Evolutionary conservation across 2,113 vertebrate genomes (phyloP), one percentile per base, ranked within the genome.

Genomic region (Scartelaos histophorus): DNA sequence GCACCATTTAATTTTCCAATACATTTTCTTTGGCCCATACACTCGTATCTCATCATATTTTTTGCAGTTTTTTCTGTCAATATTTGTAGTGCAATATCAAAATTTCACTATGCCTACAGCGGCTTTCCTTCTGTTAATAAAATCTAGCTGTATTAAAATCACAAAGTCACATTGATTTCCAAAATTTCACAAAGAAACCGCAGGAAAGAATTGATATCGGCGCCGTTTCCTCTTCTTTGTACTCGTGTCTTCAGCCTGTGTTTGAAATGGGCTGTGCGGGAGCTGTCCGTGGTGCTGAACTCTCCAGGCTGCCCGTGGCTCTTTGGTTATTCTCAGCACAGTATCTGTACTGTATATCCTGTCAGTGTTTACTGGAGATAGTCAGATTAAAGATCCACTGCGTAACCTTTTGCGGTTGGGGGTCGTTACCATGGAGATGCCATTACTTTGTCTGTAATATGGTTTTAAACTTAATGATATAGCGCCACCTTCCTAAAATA

Each of bases 271-370:
- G 15, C 60, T 19, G 29, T 19, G 60, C 35, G 60, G 10, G 60
- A 17, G 60, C 60, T 62, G 60, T 62, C 60, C 60, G 7, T 35
- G 60, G 60, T 62, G 60, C 60, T 62, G 60, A 62, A 62, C 60
- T 34, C 12, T 25, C 58, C 25, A 61, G 58, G 58, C 58, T 29
- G 58, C 58, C 58, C 60, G 34, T 25, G 19, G 60, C 60, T 62
- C 34, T 62, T 62, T 29, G 60, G 25, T 62, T 62, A 35, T 35
- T 19, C 7, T 35, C 60, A 35, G 34, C 58, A 61, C 13, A 61
- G 15, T 35, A 62, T 62, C 60, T 62, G 25, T 13, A 17, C 5
- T 16, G 15, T 38, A 17, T 62, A 35, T 7, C 17, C 1, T 16
- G 29, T 61, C 58, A 35, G 22, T 43, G 25, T 62, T 62, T 34